Evolutionary conservation across 1,140 invertebrate genomes (phyloP), one percentile per base, ranked within the genome.

Genomic region (Leptinotarsa defecta): DNA sequence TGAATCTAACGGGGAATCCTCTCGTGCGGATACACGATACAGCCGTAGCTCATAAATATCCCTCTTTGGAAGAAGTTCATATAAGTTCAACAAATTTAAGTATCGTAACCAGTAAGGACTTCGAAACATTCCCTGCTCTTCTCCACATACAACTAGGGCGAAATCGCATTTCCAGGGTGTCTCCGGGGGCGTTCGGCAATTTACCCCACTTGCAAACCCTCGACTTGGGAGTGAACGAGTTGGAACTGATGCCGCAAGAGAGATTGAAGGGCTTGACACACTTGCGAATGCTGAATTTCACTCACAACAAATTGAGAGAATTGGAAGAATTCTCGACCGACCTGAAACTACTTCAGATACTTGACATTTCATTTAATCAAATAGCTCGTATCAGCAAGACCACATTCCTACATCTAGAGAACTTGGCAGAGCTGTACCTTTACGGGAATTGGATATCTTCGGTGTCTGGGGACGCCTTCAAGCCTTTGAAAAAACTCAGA

Each of bases 341-440:
- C 84, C 86, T 96, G 20, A 90, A 91, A 68, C 90, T 90, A 15
- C 84, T 97, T 69, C 92, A 95, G 83, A 91, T 91, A 67, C 87
- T 96, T 62, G 95, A 96, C 84, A 84, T 96, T 13, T 95, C 94
- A 6, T 92, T 89, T 81, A 97, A 97, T 87, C 93, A 94, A 84
- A 90, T 96, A 75, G 91, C 91, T 19, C 89, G 91, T 77, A 91
- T 96, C 71, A 91, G 89, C 69, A 94, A 92, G 85, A 89, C 90
- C 49, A 92, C 91, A 15, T 95, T 96, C 83, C 89, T 90, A 75
- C 90, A 93, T 85, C 86, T 96, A 19, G 88, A 91, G 48, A 93
- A 91, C 68, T 86, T 96, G 4, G 90, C 90, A 13, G 93, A 95
- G 81, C 86, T 97, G 20, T 89, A 94, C 84, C 87, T 96, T 22